A percentile compares a stretch with the other conserved stretches of the same genome.
phyloP scores from a whole-genome alignment of 2,797 vertebrate genomes.

The Pogonophryne albipinna region DNA sequence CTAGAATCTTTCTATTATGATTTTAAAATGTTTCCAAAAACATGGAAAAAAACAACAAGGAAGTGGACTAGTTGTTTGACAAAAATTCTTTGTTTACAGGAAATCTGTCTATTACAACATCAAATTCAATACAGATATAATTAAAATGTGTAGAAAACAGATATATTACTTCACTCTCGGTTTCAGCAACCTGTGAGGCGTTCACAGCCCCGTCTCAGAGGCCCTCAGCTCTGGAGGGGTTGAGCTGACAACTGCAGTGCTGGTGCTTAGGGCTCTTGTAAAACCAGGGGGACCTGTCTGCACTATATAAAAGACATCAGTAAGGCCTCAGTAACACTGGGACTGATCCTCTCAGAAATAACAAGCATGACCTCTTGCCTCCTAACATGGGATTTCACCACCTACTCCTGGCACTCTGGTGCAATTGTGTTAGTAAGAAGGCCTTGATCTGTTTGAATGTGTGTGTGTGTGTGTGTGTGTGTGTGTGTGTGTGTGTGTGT shows the following conservation, averaged over 20 bases:
- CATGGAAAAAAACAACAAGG: neutral
- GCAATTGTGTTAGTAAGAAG: slow-evolving; percentile 20
- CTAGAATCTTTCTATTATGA: neutral
- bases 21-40: neutral
- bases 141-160: slow-evolving; percentile 8
- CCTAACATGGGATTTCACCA: slow-evolving; percentile 64
- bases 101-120: slow-evolving; percentile 27
- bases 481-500: slow-evolving; percentile 1
- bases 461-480: slow-evolving; percentile 1
- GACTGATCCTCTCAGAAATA: slow-evolving; percentile 65
- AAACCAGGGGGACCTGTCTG: slow-evolving; percentile 74
- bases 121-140: slow-evolving; percentile 26
- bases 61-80: slow-evolving; percentile 4
- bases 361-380: slow-evolving; percentile 67
- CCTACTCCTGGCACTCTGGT: slow-evolving; percentile 45
- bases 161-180: slow-evolving; percentile 12
- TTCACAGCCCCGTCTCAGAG: slow-evolving; percentile 29
- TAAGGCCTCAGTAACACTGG: slow-evolving; percentile 59
- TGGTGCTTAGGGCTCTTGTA: slow-evolving; percentile 62
- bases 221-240: slow-evolving; percentile 36
- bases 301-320: slow-evolving; percentile 73
- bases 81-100: slow-evolving; percentile 10
- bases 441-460: slow-evolving; percentile 45
- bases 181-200: slow-evolving; percentile 35
- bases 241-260: slow-evolving; percentile 56